A percentile compares a stretch with the other conserved stretches of the same genome.
phyloP scores from a whole-genome alignment of 2,888 invertebrate genomes.

The Caenorhabditis sp. region DNA sequence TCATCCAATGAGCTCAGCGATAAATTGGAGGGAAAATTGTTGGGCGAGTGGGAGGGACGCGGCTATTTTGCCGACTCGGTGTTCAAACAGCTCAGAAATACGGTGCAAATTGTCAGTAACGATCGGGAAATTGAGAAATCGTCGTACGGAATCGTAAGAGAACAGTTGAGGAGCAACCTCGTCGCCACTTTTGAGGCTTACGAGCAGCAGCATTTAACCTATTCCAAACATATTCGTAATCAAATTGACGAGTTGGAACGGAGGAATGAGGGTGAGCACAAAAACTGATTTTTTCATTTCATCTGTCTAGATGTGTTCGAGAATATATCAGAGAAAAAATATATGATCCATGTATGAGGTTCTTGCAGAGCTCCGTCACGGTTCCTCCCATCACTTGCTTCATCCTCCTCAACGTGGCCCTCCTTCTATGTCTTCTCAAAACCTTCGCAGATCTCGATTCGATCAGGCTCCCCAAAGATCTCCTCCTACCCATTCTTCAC shows the following conservation, averaged over 20 bases:
- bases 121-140: constrained; percentile 55
- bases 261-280: constrained; percentile 35
- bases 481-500: too few species aligned
- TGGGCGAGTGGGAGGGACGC: constrained; percentile 96
- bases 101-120: constrained; percentile 81
- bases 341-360: too few species aligned
- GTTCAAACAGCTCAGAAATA: constrained; percentile 85
- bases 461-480: constrained; percentile 60
- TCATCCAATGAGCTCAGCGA: constrained; percentile 37
- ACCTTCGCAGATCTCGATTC: constrained; percentile 57
- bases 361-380: constrained; percentile 35
- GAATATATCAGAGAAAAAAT: too few species aligned
- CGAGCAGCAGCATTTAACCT: constrained; percentile 92
- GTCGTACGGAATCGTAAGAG: constrained; percentile 14
- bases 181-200: constrained; percentile 86
- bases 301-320: too few species aligned
- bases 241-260: constrained; percentile 37
- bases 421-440: too few species aligned
- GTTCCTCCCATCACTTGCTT: constrained; percentile 21
- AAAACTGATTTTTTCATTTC: not conserved
- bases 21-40: constrained; percentile 86
- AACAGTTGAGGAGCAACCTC: constrained; percentile 30
- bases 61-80: constrained; percentile 80
- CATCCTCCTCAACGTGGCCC: constrained; percentile 1
- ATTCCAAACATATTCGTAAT: constrained; percentile 29